A percentile compares a stretch with the other conserved stretches of the same genome.
Evolutionary conservation across 1,140 invertebrate species (phyloP).

Genomic region (Anoplolepis gracilipes): DNA sequence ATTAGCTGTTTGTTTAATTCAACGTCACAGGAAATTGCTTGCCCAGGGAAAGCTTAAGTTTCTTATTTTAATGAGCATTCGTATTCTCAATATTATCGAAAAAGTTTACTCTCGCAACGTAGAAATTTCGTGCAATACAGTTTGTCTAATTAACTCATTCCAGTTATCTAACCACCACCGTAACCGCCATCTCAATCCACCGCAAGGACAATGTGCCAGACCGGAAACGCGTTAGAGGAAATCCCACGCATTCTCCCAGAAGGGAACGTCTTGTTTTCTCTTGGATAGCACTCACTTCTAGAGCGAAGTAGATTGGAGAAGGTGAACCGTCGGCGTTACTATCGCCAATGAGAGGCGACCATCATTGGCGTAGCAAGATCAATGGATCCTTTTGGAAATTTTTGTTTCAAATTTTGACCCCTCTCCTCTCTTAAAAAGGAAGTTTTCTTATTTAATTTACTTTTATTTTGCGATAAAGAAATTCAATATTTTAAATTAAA

Average conservation of each 20-base stretch:
- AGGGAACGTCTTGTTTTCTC: slow-evolving; percentile 44
- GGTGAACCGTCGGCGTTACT: background rate
- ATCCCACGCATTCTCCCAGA: slow-evolving; percentile 29
- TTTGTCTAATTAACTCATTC: slow-evolving; percentile 52
- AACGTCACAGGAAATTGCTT: background rate
- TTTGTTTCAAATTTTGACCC: background rate
- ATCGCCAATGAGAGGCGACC: slow-evolving; percentile 5
- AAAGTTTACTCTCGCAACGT: background rate
- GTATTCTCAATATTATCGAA: slow-evolving; percentile 17
- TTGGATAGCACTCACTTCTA: slow-evolving; percentile 21
- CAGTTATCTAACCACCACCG: slow-evolving; percentile 2
- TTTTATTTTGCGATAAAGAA: background rate
- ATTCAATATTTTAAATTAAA: background rate
- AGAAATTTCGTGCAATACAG: slow-evolving; percentile 5
- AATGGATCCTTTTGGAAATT: background rate
- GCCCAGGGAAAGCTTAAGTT: background rate
- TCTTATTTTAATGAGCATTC: background rate
- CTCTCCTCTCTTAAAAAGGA: background rate
- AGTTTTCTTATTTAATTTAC: background rate
- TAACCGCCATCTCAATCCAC: background rate
- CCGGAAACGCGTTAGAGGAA: slow-evolving; percentile 26
- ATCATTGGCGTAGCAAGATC: slow-evolving; percentile 38
- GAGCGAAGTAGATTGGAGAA: slow-evolving; percentile 42
- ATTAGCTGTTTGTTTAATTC: background rate
- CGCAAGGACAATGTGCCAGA: slow-evolving; percentile 20